phyloP scores from a whole-genome alignment of 2,113 vertebrate species.

The Xenotilapia longispinis region DNA sequence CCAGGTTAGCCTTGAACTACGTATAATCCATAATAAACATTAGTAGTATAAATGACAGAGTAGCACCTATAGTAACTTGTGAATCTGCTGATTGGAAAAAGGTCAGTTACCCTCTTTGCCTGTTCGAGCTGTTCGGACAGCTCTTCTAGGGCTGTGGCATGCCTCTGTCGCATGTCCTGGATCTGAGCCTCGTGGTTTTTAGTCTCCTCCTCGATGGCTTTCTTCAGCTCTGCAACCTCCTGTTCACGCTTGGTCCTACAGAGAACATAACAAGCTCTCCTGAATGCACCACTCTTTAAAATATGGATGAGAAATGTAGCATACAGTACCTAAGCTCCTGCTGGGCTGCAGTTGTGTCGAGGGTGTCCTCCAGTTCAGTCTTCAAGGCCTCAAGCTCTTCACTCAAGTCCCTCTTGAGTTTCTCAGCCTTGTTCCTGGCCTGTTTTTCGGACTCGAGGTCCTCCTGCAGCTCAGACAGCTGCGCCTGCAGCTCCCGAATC shows the following conservation, averaged over 20 bases:
- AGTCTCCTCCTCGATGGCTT: constrained; percentile 92
- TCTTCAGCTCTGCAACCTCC: constrained; percentile 96
- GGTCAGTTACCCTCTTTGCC: constrained; percentile 83
- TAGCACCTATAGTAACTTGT: background rate
- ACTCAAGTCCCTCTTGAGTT: constrained; percentile 93
- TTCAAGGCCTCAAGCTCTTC: constrained; percentile 96
- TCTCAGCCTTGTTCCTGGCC: constrained; percentile 91
- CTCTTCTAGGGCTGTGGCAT: constrained; percentile 83
- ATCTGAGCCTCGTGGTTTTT: constrained; percentile 94
- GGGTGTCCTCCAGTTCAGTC: constrained; percentile 93
- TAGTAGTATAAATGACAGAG: background rate
- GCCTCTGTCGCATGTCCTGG: constrained; percentile 93
- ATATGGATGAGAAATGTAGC: background rate
- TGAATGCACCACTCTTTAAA: background rate
- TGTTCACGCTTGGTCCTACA: constrained; percentile 91
- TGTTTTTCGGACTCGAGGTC: constrained; percentile 93
- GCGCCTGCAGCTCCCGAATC: constrained; percentile 90
- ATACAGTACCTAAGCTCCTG: constrained; percentile 89
- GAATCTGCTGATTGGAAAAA: background rate
- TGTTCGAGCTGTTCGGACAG: constrained; percentile 95
- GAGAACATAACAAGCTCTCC: background rate
- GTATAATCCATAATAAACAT: background rate
- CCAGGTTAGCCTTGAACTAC: constrained; percentile 92
- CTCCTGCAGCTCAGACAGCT: constrained; percentile 91
- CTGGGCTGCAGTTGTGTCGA: constrained; percentile 96